Percentiles rank a stretch among this genome's conserved stretches.
Conservation (phyloP, 2,797 vertebrate genomes). For the Malurus leucopterus region DNA sequence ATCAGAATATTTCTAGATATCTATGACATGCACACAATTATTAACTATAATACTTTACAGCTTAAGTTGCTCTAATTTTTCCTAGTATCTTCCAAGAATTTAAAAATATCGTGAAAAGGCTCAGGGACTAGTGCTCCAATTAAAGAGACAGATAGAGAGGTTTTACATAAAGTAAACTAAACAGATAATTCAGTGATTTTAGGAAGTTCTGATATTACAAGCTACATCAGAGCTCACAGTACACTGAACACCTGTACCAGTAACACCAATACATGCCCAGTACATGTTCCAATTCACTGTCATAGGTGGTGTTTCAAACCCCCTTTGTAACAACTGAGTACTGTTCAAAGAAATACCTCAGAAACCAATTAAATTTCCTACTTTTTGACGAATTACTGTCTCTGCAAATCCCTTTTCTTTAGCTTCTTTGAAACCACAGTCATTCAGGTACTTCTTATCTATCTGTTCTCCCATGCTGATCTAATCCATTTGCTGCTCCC, state of each 20-base stretch:
- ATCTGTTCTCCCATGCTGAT: slow-evolving; percentile 43
- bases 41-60: not conserved
- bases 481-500: slow-evolving; percentile 39
- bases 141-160: not conserved
- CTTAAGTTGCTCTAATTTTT: not conserved
- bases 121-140: not conserved
- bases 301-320: not conserved
- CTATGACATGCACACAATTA: rapidly evolving
- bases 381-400: not conserved
- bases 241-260: not conserved
- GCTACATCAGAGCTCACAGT: not conserved
- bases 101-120: not conserved
- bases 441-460: slow-evolving; percentile 5
- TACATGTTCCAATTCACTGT: not conserved
- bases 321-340: not conserved
- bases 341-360: not conserved
- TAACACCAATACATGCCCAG: not conserved
- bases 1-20: not conserved
- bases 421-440: not conserved
- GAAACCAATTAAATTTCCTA: not conserved
- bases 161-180: not conserved
- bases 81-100: not conserved
- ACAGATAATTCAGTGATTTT: not conserved
- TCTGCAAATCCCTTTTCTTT: not conserved
- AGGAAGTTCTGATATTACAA: not conserved